phyloP scores from a whole-genome alignment of 2,888 invertebrate genomes.

The Odiellus spinosus region DNA sequence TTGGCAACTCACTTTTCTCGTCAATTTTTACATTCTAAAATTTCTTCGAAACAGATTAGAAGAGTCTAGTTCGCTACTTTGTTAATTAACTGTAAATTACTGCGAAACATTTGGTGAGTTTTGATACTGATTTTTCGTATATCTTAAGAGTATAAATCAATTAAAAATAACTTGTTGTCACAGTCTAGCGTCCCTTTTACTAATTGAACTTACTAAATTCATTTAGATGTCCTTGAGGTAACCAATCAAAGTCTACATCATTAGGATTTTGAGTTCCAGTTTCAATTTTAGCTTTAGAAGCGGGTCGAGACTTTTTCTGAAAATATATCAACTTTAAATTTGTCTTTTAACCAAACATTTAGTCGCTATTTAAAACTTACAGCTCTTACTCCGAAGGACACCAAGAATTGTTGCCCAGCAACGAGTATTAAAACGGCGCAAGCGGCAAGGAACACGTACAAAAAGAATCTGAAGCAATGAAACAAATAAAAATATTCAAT shows the following conservation, averaged over 20 bases:
- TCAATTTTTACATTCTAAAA: too few species aligned
- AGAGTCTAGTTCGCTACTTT: too few species aligned
- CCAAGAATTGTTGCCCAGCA: slow-evolving; percentile 61
- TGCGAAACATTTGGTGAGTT: too few species aligned
- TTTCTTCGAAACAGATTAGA: too few species aligned
- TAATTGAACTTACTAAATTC: slow-evolving; percentile 73
- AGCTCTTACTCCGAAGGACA: slow-evolving; percentile 50
- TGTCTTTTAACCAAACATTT: not conserved
- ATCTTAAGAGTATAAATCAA: too few species aligned
- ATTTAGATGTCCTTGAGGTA: slow-evolving; percentile 69
- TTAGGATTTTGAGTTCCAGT: slow-evolving; percentile 74
- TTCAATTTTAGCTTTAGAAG: slow-evolving; percentile 42
- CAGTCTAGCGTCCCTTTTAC: too few species aligned
- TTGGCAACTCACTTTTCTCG: too few species aligned
- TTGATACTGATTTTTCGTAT: too few species aligned
- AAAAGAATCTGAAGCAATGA: slow-evolving; percentile 51
- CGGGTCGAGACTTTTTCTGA: slow-evolving; percentile 26
- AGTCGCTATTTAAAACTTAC: not conserved
- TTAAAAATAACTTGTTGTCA: too few species aligned
- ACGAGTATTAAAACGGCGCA: slow-evolving; percentile 71
- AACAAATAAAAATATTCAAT: not conserved
- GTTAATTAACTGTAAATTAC: too few species aligned
- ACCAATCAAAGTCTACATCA: slow-evolving; percentile 96
- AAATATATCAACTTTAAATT: slow-evolving; percentile 8
- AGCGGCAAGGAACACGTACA: slow-evolving; percentile 86